These are phyloP conservation scores for Physocephala rufipes DNA, from an alignment of 2,888 invertebrate genomes.

Conservation along the genomic window DNA sequence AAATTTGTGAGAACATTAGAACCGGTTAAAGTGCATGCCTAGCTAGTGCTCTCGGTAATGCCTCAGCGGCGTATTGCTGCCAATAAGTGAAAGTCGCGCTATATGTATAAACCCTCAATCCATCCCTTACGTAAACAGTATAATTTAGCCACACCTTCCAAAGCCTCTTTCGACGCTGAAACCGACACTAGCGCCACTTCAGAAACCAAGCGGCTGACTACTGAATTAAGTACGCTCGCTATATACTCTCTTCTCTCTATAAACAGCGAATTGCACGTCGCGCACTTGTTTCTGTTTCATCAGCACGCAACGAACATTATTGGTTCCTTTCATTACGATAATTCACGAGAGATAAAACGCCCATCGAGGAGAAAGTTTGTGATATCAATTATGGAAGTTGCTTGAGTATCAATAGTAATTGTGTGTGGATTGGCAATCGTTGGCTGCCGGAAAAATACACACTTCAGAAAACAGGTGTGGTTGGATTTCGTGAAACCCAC, in stretches of 20 bases:
- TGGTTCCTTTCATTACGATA: background rate
- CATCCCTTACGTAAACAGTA: background rate
- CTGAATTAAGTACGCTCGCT: slow-evolving; percentile 43
- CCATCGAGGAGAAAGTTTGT: background rate
- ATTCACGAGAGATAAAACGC: background rate
- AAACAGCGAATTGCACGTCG: slow-evolving; percentile 29
- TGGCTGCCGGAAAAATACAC: too few species aligned
- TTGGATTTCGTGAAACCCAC: too few species aligned
- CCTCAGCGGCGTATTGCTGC: background rate
- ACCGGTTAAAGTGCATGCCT: background rate
- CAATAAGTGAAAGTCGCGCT: background rate
- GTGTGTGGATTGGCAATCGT: too few species aligned
- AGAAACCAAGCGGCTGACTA: slow-evolving; percentile 29
- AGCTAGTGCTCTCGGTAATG: background rate
- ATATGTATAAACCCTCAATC: background rate
- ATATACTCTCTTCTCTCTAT: slow-evolving; percentile 30
- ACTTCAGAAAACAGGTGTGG: too few species aligned
- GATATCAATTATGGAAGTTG: background rate
- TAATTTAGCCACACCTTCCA: slow-evolving; percentile 3
- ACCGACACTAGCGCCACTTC: slow-evolving; percentile 46
- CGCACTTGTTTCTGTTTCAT: slow-evolving; percentile 37
- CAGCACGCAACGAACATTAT: background rate
- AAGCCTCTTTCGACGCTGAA: background rate
- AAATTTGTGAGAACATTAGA: background rate
- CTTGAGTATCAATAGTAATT: too few species aligned